A percentile compares a stretch with the other conserved stretches of the same genome.
These are phyloP conservation scores for Pantherophis alleghaniensis DNA, from an alignment of 2,797 vertebrate species.

Conservation along the genomic window DNA sequence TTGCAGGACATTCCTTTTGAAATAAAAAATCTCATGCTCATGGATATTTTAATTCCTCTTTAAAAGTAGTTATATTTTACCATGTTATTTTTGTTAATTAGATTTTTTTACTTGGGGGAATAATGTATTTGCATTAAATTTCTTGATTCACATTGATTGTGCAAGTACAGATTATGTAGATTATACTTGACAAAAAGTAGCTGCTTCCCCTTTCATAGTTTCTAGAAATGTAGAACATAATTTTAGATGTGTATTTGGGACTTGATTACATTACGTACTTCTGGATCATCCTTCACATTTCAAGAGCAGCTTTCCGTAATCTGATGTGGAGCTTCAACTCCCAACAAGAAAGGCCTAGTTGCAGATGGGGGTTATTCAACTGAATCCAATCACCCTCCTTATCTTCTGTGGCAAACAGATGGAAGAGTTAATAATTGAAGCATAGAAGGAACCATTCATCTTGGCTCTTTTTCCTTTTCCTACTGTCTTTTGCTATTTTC, in stretches of 20 bases:
- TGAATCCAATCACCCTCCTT: not conserved
- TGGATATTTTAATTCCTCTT: not conserved
- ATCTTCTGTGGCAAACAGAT: not conserved
- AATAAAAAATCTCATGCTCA: not conserved
- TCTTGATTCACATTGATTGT: not conserved
- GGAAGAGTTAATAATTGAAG: not conserved
- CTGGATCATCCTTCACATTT: not conserved
- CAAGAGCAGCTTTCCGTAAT: not conserved
- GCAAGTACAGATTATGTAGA: not conserved
- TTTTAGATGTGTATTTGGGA: not conserved
- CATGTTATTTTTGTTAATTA: not conserved
- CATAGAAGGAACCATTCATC: not conserved
- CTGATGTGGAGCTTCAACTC: not conserved
- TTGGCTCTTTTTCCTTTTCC: not conserved
- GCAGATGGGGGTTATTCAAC: too few species aligned
- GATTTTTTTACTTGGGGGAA: not conserved
- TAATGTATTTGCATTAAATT: not conserved
- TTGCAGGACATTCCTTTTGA: not conserved
- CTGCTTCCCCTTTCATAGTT: not conserved
- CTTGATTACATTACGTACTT: not conserved
- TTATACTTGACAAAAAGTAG: not conserved
- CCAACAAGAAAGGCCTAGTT: not conserved
- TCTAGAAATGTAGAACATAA: not conserved
- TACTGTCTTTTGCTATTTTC: not conserved
- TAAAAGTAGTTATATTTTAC: not conserved